Base-by-base conservation (phyloP, 2,113 vertebrate genomes). In the Lycaon pictus region DNA sequence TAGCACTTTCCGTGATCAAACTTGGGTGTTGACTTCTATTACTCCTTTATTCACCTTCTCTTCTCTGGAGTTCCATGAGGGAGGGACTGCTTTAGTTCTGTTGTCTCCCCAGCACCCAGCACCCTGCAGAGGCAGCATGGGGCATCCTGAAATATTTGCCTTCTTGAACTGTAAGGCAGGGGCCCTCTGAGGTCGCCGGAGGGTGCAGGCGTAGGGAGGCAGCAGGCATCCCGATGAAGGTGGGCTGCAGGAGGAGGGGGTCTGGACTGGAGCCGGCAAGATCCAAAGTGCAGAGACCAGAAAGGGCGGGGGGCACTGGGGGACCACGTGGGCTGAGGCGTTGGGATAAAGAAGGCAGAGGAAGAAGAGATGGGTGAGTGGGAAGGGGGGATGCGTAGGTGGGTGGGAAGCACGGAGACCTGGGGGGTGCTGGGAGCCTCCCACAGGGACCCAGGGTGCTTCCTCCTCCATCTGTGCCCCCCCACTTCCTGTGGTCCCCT, bases 351-450 rank as follows among this genome's bases (percentile, higher is more conserved):
- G 5, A 53, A 25, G 16, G 32, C 0, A 37, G 13, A 11, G 63
- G 19, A n/a, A 32, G 19, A 60, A 77, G 3, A 63, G 60, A 58
- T 7, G 6, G 17, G 51, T 3, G 51, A 29, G n/a, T 12, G 67
- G 19, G 1, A 11, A 27, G n/a, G 9, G n/a, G 2, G 27, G 25
- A 62, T 15, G 22, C 3, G 3, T 0, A 2, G 15, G 6, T 2
- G 1, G 25, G 17, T 3, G 22, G 27, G 11, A 89, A 55, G 62
- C 9, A 77, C 60, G 25, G 17, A 55, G 63, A 32, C 22, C 80
- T 32, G 2, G 0, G 13, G 4, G 3, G 55, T 23, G 2, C 17
- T 58, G 71, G 32, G 67, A 43, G 43, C 43, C 87, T 77, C 88
- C 88, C 43, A 69, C 53, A 69, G 2, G 43, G n/a, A 32, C 77